Base-by-base conservation (phyloP, 2,113 vertebrate genomes). In the Lagopus leucura region DNA sequence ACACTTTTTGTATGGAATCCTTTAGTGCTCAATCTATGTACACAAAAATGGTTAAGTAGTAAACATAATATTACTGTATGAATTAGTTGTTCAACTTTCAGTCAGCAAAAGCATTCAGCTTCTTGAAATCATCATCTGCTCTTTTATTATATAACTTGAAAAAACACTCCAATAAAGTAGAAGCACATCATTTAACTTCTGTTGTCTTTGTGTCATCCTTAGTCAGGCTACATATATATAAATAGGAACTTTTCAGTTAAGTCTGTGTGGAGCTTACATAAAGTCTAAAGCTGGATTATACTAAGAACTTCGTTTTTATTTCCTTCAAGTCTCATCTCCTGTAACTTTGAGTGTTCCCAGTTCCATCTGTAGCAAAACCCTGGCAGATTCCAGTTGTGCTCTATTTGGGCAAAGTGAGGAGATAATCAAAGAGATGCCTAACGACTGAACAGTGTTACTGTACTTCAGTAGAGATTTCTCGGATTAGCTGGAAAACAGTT, bases 271-370 rank as follows among this genome's bases (percentile, higher is more conserved):
- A 69, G 63, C 74, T 89, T 95, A 87, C 50, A 86, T 92, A 54
- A 95, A 87, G 14, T 74, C 54, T 92, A 85, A 87, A 90, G 63
- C 50, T 92, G 90, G 78, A 88, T 94, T 92, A 74, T 75, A 32
- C n/a, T 85, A 88, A 90, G 86, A 86, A 81, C 52, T 54, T 83
- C 47, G 21, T 65, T 67, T 88, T 90, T 87, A 86, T 93, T 86
- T n/a, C 52, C 38, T 60, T 30, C 55, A 61, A 78, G n/a, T 85
- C 65, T 87, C 45, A 47, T 42, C 17, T 79, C 28, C 55, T 83
- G 6, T 74, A 88, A 91, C 20, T 89, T 93, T 83, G 27, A 54
- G n/a, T 76, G 20, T 54, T 86, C 32, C 32, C 60, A 38, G 32
- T 66, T 86, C 27, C 36, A 78, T 75, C 36, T 70, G 57, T 24